Evolutionary conservation across 2,797 vertebrate genomes (phyloP).

Genomic region (Ambastaia sidthimunki): DNA sequence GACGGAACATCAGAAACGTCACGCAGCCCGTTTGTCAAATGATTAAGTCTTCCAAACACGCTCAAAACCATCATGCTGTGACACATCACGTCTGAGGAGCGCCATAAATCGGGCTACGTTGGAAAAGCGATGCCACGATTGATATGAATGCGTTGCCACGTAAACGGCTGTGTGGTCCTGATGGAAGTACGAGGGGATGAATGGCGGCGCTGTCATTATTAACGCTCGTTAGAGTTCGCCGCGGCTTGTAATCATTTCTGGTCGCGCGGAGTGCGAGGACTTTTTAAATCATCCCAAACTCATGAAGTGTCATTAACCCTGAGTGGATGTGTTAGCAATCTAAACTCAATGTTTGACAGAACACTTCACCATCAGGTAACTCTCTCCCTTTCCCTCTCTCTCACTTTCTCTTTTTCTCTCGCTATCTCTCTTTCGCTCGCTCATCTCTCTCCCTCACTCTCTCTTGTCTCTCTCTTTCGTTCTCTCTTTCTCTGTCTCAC

Average conservation of each 20-base stretch:
- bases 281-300: constrained; percentile 42
- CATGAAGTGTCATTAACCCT: constrained; percentile 42
- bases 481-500: background rate
- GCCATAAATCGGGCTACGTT: constrained; percentile 53
- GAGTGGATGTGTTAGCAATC: constrained; percentile 25
- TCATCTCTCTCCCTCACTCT: too few species aligned
- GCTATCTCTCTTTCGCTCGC: too few species aligned
- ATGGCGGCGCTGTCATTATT: constrained; percentile 47
- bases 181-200: constrained; percentile 42
- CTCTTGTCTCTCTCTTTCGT: too few species aligned
- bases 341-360: constrained; percentile 46
- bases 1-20: constrained; percentile 27
- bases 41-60: constrained; percentile 58
- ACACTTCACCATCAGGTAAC: constrained; percentile 29
- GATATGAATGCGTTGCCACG: constrained; percentile 41
- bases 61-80: constrained; percentile 54
- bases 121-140: constrained; percentile 44
- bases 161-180: constrained; percentile 24
- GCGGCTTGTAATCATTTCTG: constrained; percentile 48
- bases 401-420: background rate
- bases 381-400: constrained; percentile 22
- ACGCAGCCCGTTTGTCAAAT: constrained; percentile 56
- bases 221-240: constrained; percentile 30
- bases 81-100: constrained; percentile 50
- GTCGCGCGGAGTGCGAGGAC: constrained; percentile 34